Evolutionary conservation across 2,888 invertebrate species (phyloP).

Genomic region (Prenolepis imparis): DNA sequence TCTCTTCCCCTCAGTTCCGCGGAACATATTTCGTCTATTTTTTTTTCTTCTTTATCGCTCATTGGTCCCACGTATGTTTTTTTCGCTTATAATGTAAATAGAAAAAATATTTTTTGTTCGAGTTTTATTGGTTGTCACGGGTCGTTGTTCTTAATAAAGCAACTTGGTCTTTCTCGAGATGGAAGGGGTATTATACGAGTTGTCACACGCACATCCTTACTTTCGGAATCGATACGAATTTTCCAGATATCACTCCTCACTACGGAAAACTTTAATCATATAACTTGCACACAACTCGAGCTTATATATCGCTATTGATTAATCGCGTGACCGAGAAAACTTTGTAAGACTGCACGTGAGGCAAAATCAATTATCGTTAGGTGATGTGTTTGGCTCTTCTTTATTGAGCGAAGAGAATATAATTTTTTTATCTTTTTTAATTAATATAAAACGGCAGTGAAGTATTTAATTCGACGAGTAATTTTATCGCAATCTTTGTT

Average conservation of each 20-base stretch:
- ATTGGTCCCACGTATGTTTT: not conserved
- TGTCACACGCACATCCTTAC: not conserved
- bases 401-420: not conserved
- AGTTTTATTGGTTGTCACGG: not conserved
- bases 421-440: not conserved
- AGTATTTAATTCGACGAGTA: not conserved
- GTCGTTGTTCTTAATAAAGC: not conserved
- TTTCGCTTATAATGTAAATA: not conserved
- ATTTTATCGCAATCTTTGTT: not conserved
- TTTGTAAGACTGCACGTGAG: not conserved
- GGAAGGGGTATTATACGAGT: not conserved
- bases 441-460: not conserved
- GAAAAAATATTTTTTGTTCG: not conserved
- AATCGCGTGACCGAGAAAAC: slow-evolving; percentile 25
- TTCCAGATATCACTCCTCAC: not conserved
- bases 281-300: not conserved
- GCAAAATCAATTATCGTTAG: not conserved
- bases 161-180: slow-evolving; percentile 2
- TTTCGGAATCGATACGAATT: slow-evolving; percentile 23
- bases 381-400: not conserved
- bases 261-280: slow-evolving; percentile 22
- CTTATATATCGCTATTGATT: slow-evolving; percentile 24
- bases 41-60: not conserved
- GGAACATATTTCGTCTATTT: not conserved
- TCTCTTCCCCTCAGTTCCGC: not conserved